Evolutionary conservation across 2,113 vertebrate genomes (phyloP), one percentile per base, ranked within the genome.

Genomic region (Chloebia gouldiae): DNA sequence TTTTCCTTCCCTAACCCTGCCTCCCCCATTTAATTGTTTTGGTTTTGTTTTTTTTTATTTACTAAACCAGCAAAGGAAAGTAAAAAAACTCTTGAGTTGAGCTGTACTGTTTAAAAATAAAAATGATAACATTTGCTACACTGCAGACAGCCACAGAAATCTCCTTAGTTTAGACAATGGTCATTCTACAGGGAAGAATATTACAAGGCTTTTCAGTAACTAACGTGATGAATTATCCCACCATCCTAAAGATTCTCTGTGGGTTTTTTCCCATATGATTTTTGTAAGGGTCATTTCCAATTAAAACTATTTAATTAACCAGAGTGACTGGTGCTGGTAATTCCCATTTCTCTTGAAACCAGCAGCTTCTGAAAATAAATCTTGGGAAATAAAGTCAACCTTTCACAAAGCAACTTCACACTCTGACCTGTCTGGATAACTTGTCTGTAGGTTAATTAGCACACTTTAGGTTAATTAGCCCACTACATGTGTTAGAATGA

Each of bases 281-380:
- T 82, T 40, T 71, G 33, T 77, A 91, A 89, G 60, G 81, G 72
- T 91, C 60, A 88, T 30, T 86, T 86, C 51, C 83, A 93, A 81
- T 86, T 94, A 96, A 87, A 27, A 42, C 75, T 65, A 75, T 81
- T 85, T 92, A 92, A 93, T 79, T 85, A 87, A 92, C 7, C 42
- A 71, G 4, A 7, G 13, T 81, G 60, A 68, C 33, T 76, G 40
- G 11, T 59, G 73, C 51, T 79, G 72, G 14, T 66, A 92, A 93
- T 61, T 68, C 35, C 44, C 10, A 4, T 49, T 88, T 64, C 81
- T 87, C 70, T 57, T 50, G 40, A 91, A 76, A 61, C 17, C 8
- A 40, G 49, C 28, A 90, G 64, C 60, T 73, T 86, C 72, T 47
- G 31, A 71, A 78, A n/a, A 53, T 25, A 76, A 59, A 40, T 23